Base-by-base conservation (phyloP, 2,113 vertebrate genomes). In the Microcebus lehilahytsara region DNA sequence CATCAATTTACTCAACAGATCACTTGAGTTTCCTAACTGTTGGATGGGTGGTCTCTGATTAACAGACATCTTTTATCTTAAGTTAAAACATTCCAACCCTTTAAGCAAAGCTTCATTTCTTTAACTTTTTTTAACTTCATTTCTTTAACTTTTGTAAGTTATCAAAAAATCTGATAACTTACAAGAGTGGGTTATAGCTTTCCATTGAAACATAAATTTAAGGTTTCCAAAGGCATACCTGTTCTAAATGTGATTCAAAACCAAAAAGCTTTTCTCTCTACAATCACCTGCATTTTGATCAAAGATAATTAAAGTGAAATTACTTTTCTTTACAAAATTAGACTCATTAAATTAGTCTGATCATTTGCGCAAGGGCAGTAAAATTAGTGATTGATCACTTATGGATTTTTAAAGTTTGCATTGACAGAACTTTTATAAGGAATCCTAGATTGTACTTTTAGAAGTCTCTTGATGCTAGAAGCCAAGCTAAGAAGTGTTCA, bases 331-430 rank as follows among this genome's bases (percentile, higher is more conserved):
- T 37, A 62, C 10, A 85, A 86, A 90, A 34, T 90, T 58, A 86
- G n/a, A 79, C 75, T 92, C n/a, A 75, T 75, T 92, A 80, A 85
- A 60, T 86, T 78, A 87, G 17, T 79, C n/a, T 60, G 34, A 78
- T 91, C 11, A 53, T 88, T 78, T 91, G 13, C 0, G 1, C 51
- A 95, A 89, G 20, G 78, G 27, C 30, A 69, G 58, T 6, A 62
- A 85, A 58, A 75, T 75, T 79, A 23, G 17, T 83, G 53, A 77
- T 23, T 81, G 69, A 87, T n/a, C 32, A 83, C 23, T 22, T 17
- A 49, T 10, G 12, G 17, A 17, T 80, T 79, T 53, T 60, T 51
- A 62, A 58, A 53, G 46, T 90, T 83, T 60, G 22, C 32, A 40
- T 64, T 93, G 46, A 53, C 20, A 71, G n/a, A 64, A 71, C 10